Evolutionary conservation across 2,113 vertebrate genomes (phyloP), one percentile per base, ranked within the genome.

Genomic region (Scolopax mira): DNA sequence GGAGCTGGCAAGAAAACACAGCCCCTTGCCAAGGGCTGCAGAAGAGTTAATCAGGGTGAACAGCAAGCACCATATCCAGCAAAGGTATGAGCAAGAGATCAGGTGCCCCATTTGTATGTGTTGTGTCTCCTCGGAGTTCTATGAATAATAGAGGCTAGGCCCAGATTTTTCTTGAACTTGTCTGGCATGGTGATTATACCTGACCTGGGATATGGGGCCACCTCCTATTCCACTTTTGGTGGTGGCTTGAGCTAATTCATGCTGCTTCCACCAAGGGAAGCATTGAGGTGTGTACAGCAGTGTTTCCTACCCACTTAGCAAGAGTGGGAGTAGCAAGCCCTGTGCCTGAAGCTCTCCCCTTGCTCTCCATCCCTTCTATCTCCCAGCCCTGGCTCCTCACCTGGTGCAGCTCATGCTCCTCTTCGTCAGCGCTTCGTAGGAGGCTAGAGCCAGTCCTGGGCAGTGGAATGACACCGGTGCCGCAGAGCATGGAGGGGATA

Each of bases 401-500:
- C 13, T 0, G 0, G 31, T 49, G 10, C 35, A 3, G 5, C 22
- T 74, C 22, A 1, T 49, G 35, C 4, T 82, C 6, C 18, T 6
- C 10, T 84, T 75, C 3, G 2, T 30, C 13, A 46, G 37, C 1
- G 2, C 70, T 31, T 55, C 4, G 6, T 37, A 78, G 60, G 18
- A 67, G 42, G 58, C 67, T 62, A 42, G 42, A 74, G 60, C n/a
- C 3, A 1, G 31, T 89, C 69, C 42, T 13, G 11, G 33, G 18
- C 1, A 0, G 23, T 19, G 27, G n/a, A 55, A 60, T 9, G 5
- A 62, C 1, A 2, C 41, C 30, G n/a, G 8, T 52, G 48, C 42
- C 6, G 1, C 22, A 13, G 58, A 54, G n/a, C 0, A 1, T n/a
- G 61, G 19, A 37, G 46, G 3, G 13, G 2, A 5, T 31, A 5